Percentiles rank a stretch among this genome's conserved stretches.
phyloP scores from a whole-genome alignment of 2,797 vertebrate genomes.

The Sebastolobus alascanus region DNA sequence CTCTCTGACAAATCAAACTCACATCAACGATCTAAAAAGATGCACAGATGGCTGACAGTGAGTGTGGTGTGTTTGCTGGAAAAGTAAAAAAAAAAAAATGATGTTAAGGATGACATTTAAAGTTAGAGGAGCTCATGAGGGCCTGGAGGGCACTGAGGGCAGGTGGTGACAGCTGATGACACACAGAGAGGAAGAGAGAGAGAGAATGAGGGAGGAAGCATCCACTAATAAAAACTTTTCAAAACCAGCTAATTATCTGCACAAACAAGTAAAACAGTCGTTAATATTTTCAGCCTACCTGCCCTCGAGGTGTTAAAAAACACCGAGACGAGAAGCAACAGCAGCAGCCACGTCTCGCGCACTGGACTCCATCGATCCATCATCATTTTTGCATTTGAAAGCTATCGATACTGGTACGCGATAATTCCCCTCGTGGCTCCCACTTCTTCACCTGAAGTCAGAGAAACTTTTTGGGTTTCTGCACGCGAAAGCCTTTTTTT shows the following conservation, averaged over 20 bases:
- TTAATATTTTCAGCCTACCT: constrained; percentile 66
- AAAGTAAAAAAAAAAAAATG: neutral
- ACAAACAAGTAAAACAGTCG: neutral
- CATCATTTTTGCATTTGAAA: constrained; percentile 23
- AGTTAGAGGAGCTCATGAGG: neutral
- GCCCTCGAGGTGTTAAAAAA: constrained; percentile 53
- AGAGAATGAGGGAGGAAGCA: neutral
- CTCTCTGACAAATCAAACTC: neutral
- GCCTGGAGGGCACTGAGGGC: constrained; percentile 10
- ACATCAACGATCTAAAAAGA: neutral
- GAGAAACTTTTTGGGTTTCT: neutral
- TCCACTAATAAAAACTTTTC: neutral
- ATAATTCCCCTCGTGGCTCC: constrained; percentile 33
- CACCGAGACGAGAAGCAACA: constrained; percentile 52
- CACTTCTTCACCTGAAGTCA: constrained; percentile 49
- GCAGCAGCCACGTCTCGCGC: constrained; percentile 52
- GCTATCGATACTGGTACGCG: neutral
- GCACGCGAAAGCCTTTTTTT: constrained; percentile 19
- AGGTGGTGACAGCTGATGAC: constrained; percentile 44
- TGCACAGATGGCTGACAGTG: neutral
- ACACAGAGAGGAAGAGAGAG: neutral
- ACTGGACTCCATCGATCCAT: constrained; percentile 65
- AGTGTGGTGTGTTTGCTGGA: neutral
- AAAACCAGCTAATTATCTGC: neutral
- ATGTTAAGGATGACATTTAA: neutral